Base-by-base conservation (phyloP, 2,113 vertebrate species). In the Serinus canaria region DNA sequence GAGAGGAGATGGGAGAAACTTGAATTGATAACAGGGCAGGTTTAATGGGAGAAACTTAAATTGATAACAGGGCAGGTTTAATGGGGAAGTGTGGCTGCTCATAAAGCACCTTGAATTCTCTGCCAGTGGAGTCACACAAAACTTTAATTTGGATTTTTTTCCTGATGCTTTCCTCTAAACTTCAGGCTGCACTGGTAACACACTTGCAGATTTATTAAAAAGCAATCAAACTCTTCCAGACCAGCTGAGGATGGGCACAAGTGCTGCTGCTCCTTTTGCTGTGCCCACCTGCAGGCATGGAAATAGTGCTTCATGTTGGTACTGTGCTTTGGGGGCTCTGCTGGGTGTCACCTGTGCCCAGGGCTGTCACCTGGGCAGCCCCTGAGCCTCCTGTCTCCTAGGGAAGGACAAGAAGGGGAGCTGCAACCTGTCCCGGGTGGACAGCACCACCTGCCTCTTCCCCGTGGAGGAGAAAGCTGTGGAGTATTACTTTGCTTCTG, bases 401-500 rank as follows among this genome's bases (percentile, higher is more conserved):
- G 98, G 96, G 19, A 99, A 99, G 90, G 99, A 99, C 90, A 99
- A 99, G 98, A 99, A 99, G 96, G 97, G 98, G 59, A 97, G 97
- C 18, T 99, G 99, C 91, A 96, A 95, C 89, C 96, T 99, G 27
- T 98, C 99, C 64, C 98, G 99, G 43, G 92, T 98, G 22, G 99
- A 99, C 95, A 99, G 99, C 89, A 99, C 99, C 91, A 99, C 99
- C 89, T 99, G 99, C 97, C 97, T 99, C 69, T 99, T 99, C 93
- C 99, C 99, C 1, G 98, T 99, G 69, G 99, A 99, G 74, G 99
- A 99, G 96, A 99, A 99, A 93, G 98, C 99, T 1, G 99, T 99
- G 83, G 99, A 99, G 75, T 99, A 99, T 96, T 99, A 99, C 98
- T 99, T 99, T 94, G 99, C 99, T 33, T 99, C 99, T 62, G 99